Percentiles rank a stretch among this genome's conserved stretches.
These are phyloP conservation scores for Tholera decimalis DNA, from an alignment of 2,888 invertebrate species.

Conservation along the genomic window DNA sequence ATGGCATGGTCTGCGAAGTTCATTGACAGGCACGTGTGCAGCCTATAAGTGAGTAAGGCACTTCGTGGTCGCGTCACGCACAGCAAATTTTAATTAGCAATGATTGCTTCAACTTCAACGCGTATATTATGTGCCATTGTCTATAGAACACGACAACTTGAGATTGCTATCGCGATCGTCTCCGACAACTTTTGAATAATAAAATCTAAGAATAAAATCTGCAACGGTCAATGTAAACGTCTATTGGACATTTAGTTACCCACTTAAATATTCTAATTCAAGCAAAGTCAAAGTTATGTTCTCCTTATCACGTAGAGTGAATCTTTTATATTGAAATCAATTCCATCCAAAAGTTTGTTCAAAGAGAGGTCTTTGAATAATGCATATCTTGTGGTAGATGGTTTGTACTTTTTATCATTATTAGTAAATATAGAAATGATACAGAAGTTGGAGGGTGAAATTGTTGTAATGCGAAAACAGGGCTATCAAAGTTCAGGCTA, in stretches of 20 bases:
- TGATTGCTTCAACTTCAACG: conserved; percentile 84
- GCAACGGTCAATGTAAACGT: conserved; percentile 70
- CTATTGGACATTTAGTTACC: conserved; percentile 46
- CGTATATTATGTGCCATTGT: conserved; percentile 79
- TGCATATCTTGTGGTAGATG: conserved; percentile 12
- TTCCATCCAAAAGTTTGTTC: conserved; percentile 19
- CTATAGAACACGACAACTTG: conserved; percentile 76
- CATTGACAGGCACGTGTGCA: conserved; percentile 91
- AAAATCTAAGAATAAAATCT: conserved; percentile 81
- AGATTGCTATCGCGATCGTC: conserved; percentile 81
- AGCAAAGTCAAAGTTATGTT: conserved; percentile 42
- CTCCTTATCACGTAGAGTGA: conserved; percentile 36
- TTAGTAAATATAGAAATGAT: conserved; percentile 49
- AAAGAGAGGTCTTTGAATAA: conserved; percentile 33
- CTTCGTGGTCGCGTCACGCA: conserved; percentile 88
- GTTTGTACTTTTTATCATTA: conserved; percentile 28
- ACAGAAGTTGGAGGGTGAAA: conserved; percentile 69
- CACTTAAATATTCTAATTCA: conserved; percentile 59
- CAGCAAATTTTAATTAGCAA: conserved; percentile 89
- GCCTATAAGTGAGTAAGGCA: conserved; percentile 86
- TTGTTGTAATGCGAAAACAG: conserved; percentile 75
- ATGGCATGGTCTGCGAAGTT: conserved; percentile 85
- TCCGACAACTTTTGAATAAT: conserved; percentile 80
- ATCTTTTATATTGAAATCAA: conserved; percentile 29
- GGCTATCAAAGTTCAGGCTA: conserved; percentile 85